Percentiles rank a stretch among this genome's conserved stretches.
Evolutionary conservation across 2,797 vertebrate species (phyloP).

Genomic region (Neosalanx taihuensis): DNA sequence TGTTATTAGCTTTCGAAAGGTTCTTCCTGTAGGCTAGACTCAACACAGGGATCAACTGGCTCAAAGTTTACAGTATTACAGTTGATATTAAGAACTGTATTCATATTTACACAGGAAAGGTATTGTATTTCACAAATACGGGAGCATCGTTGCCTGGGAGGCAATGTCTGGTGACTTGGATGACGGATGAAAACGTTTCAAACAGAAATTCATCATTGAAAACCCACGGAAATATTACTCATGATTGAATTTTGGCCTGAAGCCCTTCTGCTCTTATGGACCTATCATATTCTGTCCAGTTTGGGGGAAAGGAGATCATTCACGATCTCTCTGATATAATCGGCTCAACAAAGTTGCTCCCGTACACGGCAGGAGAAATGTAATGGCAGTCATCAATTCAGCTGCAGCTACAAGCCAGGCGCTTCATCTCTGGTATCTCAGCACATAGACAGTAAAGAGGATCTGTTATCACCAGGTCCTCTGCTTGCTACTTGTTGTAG

Average conservation of each 20-base stretch:
- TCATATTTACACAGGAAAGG: background rate
- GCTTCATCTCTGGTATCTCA: conserved; percentile 45
- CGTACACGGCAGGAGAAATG: conserved; percentile 36
- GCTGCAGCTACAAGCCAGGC: conserved; percentile 39
- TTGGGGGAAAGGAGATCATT: conserved; percentile 7
- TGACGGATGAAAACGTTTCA: background rate
- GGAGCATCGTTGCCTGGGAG: background rate
- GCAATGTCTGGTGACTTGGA: background rate
- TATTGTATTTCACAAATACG: background rate
- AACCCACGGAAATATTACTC: background rate
- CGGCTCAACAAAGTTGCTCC: conserved; percentile 34
- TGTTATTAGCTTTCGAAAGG: background rate
- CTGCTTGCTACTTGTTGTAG: conserved; percentile 33
- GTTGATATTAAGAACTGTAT: background rate
- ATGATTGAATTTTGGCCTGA: background rate
- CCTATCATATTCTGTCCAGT: background rate
- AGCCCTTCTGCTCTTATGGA: background rate
- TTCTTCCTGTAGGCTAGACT: background rate
- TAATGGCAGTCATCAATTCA: conserved; percentile 56
- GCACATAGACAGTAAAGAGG: conserved; percentile 38
- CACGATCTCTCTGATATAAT: conserved; percentile 30
- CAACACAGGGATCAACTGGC: background rate
- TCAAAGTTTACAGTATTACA: background rate
- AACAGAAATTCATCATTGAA: no score
- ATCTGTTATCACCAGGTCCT: conserved; percentile 47